Conservation (phyloP, 1,140 invertebrate genomes). For the Scaptodrosophila lebanonensis region DNA sequence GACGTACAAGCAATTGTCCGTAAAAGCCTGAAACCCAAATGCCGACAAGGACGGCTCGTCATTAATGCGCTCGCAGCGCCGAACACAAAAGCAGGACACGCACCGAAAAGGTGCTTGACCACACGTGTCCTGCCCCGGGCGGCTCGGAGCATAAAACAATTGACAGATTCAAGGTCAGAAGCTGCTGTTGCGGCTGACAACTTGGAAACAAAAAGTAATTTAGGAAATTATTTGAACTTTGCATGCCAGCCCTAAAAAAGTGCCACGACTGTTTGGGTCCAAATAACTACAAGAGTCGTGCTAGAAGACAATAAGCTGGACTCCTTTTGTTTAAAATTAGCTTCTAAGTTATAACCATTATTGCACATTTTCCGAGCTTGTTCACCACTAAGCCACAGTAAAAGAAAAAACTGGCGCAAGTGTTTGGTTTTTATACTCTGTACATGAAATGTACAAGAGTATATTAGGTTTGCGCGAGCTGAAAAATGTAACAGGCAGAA, state of each 20-base stretch:
- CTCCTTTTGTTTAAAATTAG: no score
- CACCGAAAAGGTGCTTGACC: conserved; percentile 63
- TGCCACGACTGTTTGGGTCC: no score
- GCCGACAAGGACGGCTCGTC: conserved; percentile 22
- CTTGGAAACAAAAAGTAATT: conserved; percentile 72
- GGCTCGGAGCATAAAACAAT: neutral
- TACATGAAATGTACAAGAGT: no score
- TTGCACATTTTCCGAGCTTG: no score
- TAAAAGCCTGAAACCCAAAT: conserved; percentile 47
- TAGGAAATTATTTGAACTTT: conserved; percentile 69
- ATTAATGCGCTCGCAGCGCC: conserved; percentile 53
- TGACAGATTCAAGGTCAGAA: conserved; percentile 39
- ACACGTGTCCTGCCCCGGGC: conserved; percentile 44
- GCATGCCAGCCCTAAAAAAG: conserved; percentile 54
- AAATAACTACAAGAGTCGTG: conserved; percentile 73
- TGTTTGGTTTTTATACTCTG: no score
- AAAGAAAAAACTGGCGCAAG: no score
- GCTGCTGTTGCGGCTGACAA: no score
- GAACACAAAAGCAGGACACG: conserved; percentile 32
- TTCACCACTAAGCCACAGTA: no score
- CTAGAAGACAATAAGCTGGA: neutral
- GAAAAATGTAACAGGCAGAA: no score
- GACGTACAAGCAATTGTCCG: conserved; percentile 57
- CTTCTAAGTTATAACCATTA: no score
- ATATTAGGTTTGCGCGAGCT: no score